phyloP scores from a whole-genome alignment of 1,140 invertebrate genomes.

The Oedothorax gibbosus region DNA sequence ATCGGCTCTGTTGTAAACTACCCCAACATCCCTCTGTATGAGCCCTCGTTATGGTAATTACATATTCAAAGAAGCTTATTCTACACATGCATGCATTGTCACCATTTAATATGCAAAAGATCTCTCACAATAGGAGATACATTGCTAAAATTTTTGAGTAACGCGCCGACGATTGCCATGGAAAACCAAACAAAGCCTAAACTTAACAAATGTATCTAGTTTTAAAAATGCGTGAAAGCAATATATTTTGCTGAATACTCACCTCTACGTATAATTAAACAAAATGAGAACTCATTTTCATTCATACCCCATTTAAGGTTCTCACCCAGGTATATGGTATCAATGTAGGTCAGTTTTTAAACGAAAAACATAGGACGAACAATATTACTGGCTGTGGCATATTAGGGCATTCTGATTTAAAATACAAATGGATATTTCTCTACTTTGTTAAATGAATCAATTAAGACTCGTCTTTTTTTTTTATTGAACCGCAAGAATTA shows the following conservation, averaged over 20 bases:
- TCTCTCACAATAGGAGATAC: constrained; percentile 56
- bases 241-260: constrained; percentile 55
- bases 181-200: constrained; percentile 62
- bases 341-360: constrained; percentile 48
- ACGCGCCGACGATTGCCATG: constrained; percentile 42
- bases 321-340: constrained; percentile 53
- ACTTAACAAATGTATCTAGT: constrained; percentile 58
- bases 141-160: constrained; percentile 44
- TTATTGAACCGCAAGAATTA: background rate
- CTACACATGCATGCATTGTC: constrained; percentile 60
- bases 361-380: constrained; percentile 35
- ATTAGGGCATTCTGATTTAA: constrained; percentile 48
- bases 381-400: constrained; percentile 57
- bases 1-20: constrained; percentile 42
- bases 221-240: constrained; percentile 45
- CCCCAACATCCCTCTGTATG: constrained; percentile 55
- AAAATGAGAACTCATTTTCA: constrained; percentile 48
- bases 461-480: background rate
- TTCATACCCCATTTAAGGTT: constrained; percentile 34
- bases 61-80: constrained; percentile 54
- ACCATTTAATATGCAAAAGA: constrained; percentile 57
- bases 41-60: constrained; percentile 50
- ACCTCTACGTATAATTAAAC: constrained; percentile 11
- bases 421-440: constrained; percentile 2
- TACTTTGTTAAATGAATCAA: constrained; percentile 17